Percentiles rank a stretch among this genome's conserved stretches.
These are phyloP conservation scores for Zosterops hypoxanthus DNA, from an alignment of 2,113 vertebrate genomes.

Conservation along the genomic window DNA sequence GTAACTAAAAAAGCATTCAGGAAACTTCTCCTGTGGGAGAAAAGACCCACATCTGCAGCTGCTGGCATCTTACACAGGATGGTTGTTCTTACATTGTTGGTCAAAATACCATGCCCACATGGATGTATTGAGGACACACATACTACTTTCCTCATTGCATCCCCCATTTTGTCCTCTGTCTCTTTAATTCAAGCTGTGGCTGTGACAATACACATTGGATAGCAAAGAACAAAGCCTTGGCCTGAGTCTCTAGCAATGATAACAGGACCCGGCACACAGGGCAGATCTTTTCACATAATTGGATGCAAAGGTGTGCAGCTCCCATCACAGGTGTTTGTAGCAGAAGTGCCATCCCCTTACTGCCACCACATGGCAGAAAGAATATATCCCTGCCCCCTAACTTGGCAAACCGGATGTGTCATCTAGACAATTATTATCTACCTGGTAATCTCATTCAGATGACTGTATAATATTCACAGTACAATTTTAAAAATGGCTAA, in stretches of 20 bases:
- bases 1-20: not conserved
- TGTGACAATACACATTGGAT: not conserved
- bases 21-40: not conserved
- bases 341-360: not conserved
- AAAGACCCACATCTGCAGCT: not conserved
- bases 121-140: not conserved
- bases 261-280: fast-evolving
- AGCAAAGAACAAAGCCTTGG: not conserved
- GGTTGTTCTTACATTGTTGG: not conserved
- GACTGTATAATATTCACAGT: not conserved
- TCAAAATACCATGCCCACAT: not conserved
- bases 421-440: not conserved
- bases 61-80: not conserved
- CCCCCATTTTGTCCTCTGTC: not conserved
- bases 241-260: not conserved
- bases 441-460: not conserved
- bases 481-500: not conserved
- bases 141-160: not conserved
- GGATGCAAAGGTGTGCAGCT: not conserved
- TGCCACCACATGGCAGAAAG: not conserved
- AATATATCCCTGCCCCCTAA: not conserved
- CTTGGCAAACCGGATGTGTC: not conserved
- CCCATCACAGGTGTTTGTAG: not conserved
- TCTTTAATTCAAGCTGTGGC: not conserved
- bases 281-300: not conserved